Conservation (phyloP, 2,797 vertebrate species). For the Rousettus madagascariensis region DNA sequence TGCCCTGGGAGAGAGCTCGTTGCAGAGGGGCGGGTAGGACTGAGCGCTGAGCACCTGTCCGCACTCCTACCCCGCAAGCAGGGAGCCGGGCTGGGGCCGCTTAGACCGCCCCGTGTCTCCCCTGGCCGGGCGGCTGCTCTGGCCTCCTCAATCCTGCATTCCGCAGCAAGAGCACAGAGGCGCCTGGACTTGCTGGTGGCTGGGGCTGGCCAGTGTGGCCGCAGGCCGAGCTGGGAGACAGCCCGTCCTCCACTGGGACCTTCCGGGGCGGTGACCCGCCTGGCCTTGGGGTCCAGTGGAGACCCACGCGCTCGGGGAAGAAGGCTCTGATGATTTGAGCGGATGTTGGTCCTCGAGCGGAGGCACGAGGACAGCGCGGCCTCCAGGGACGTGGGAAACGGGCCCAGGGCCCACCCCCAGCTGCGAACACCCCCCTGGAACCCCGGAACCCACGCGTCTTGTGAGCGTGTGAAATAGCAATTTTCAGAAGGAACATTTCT, state of each 20-base stretch:
- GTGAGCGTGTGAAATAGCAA: conserved; percentile 75
- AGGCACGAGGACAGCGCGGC: not conserved
- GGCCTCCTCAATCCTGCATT: not conserved
- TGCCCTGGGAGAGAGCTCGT: too few species aligned
- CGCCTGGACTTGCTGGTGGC: not conserved
- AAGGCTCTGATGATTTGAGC: not conserved
- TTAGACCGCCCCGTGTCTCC: not conserved
- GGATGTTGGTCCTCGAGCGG: not conserved
- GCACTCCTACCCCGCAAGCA: not conserved
- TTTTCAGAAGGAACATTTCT: conserved; percentile 80
- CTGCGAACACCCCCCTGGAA: not conserved
- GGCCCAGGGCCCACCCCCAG: not conserved
- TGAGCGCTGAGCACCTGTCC: not conserved
- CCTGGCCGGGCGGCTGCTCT: too few species aligned
- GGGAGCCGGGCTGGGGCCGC: too few species aligned
- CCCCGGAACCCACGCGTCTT: not conserved
- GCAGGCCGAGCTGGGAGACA: not conserved
- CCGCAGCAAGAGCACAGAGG: not conserved
- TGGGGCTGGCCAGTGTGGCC: not conserved
- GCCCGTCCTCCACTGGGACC: not conserved
- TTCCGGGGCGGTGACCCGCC: not conserved
- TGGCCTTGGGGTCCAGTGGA: not conserved
- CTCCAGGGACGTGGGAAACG: not conserved
- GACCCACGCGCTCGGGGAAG: rapidly evolving
- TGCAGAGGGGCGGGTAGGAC: not conserved